These are phyloP conservation scores for Geococcyx californianus DNA, from an alignment of 2,113 vertebrate genomes.

Conservation along the genomic window DNA sequence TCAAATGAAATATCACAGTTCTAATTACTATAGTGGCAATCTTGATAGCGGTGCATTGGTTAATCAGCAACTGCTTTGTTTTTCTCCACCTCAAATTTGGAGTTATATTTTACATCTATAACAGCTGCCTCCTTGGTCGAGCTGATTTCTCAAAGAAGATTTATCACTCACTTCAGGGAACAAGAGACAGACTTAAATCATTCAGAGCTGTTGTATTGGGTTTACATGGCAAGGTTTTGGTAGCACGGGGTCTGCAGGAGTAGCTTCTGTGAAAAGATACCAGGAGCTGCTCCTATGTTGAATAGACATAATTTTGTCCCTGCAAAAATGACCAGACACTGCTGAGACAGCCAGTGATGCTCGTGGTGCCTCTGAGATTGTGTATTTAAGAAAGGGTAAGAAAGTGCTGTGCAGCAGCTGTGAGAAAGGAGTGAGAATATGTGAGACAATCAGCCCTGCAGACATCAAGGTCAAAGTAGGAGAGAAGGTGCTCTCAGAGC, in stretches of 20 bases:
- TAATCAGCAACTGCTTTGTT: not conserved
- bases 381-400: accelerated
- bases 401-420: accelerated
- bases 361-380: not conserved
- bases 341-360: not conserved
- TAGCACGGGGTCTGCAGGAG: no score
- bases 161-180: not conserved
- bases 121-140: no score
- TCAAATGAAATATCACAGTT: not conserved
- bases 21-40: not conserved
- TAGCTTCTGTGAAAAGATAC: not conserved
- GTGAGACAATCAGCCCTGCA: not conserved
- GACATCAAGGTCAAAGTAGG: not conserved
- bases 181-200: not conserved
- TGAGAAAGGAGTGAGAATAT: not conserved
- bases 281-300: not conserved
- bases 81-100: not conserved
- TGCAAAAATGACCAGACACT: accelerated
- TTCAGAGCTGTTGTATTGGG: not conserved
- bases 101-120: not conserved
- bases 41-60: not conserved
- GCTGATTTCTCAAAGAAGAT: not conserved
- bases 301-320: accelerated
- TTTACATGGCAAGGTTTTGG: not conserved
- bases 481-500: no score